phyloP scores from a whole-genome alignment of 2,888 invertebrate genomes.

The Clunio marinus region DNA sequence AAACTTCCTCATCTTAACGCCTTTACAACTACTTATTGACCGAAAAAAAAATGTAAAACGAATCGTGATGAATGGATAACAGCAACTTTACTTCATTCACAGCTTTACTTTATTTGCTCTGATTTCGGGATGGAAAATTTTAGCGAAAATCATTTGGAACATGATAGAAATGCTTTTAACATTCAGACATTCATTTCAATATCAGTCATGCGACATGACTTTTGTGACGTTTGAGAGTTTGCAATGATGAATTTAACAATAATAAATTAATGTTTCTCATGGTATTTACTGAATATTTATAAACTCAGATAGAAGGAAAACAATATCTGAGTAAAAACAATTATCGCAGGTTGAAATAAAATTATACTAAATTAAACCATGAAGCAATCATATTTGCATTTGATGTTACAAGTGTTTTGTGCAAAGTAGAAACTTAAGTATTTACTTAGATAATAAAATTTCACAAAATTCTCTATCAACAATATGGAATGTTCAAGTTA shows the following conservation, averaged over 20 bases:
- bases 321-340: no score
- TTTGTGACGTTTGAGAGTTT: no score
- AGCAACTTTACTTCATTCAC: no score
- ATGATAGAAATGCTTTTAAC: background rate
- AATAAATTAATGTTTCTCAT: no score
- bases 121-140: background rate
- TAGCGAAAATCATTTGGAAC: background rate
- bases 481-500: background rate
- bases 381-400: conserved; percentile 21
- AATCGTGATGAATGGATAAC: conserved; percentile 13
- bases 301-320: no score
- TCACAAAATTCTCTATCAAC: background rate
- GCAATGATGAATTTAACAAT: no score
- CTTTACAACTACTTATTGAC: background rate
- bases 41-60: conserved; percentile 7
- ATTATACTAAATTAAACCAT: no score
- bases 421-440: no score
- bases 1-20: background rate
- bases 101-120: no score
- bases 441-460: background rate
- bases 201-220: background rate
- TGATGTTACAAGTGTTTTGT: background rate
- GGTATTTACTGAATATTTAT: no score
- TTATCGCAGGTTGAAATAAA: no score
- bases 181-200: no score